These are phyloP conservation scores for Teleopsis dalmanni DNA, from an alignment of 1,140 invertebrate genomes.

Conservation along the genomic window DNA sequence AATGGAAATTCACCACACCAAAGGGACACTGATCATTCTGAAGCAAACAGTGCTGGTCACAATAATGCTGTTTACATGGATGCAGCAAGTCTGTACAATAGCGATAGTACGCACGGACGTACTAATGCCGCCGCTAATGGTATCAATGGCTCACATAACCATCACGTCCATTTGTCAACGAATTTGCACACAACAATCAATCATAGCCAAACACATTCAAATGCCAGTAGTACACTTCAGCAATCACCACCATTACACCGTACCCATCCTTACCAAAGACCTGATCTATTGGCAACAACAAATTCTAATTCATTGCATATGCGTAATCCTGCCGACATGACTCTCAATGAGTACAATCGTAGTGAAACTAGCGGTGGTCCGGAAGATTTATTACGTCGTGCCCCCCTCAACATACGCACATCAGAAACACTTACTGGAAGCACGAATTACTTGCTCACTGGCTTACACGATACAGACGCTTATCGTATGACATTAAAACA, in stretches of 20 bases:
- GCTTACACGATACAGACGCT: conserved; percentile 17
- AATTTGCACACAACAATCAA: too few species aligned
- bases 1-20: not conserved
- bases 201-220: not conserved
- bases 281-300: conserved; percentile 1
- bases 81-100: not conserved
- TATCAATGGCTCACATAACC: too few species aligned
- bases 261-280: conserved; percentile 41
- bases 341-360: conserved; percentile 39
- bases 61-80: not conserved
- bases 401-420: conserved; percentile 30
- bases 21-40: not conserved
- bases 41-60: not conserved
- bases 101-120: not conserved
- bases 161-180: not conserved
- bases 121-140: not conserved
- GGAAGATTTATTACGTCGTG: conserved; percentile 32
- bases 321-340: conserved; percentile 39
- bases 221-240: not conserved
- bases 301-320: conserved; percentile 15
- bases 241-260: conserved; percentile 19
- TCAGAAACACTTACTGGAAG: conserved; percentile 18
- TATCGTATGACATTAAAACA: conserved; percentile 41
- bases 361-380: conserved; percentile 27
- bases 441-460: not conserved